phyloP scores from a whole-genome alignment of 2,797 vertebrate genomes.

The Columba guinea region DNA sequence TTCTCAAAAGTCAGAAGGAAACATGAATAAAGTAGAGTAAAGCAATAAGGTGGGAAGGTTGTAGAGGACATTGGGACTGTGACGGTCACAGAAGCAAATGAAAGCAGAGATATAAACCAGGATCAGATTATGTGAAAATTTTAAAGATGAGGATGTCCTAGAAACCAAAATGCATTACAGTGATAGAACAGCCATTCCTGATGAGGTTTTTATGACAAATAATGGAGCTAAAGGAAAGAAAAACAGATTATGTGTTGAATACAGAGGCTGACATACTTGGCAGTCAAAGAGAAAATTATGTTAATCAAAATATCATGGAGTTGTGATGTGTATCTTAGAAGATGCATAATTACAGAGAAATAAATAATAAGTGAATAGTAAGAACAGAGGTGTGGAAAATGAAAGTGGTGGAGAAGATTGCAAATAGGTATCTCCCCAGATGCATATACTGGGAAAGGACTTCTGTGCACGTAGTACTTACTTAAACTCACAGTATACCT shows the following conservation, averaged over 20 bases:
- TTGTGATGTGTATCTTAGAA: not conserved
- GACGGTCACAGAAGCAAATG: not conserved
- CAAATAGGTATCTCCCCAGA: not conserved
- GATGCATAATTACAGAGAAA: not conserved
- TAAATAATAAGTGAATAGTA: not conserved
- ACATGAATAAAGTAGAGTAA: not conserved
- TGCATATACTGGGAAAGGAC: not conserved
- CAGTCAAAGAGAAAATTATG: not conserved
- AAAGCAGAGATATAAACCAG: not conserved
- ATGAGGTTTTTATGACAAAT: not conserved
- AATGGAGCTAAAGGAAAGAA: not conserved
- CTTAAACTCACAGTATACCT: not conserved
- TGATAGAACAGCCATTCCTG: not conserved
- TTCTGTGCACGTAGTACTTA: not conserved
- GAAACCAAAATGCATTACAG: not conserved
- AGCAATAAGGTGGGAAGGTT: not conserved
- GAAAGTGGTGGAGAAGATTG: not conserved
- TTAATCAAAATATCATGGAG: not conserved
- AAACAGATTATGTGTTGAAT: not conserved
- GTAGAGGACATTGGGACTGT: not conserved
- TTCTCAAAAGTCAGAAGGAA: not conserved
- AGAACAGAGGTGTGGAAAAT: not conserved
- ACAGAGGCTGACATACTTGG: not conserved
- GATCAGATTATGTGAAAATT: not conserved
- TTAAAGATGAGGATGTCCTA: not conserved